phyloP scores from a whole-genome alignment of 2,888 invertebrate genomes.

The Neoaliturus tenellus region DNA sequence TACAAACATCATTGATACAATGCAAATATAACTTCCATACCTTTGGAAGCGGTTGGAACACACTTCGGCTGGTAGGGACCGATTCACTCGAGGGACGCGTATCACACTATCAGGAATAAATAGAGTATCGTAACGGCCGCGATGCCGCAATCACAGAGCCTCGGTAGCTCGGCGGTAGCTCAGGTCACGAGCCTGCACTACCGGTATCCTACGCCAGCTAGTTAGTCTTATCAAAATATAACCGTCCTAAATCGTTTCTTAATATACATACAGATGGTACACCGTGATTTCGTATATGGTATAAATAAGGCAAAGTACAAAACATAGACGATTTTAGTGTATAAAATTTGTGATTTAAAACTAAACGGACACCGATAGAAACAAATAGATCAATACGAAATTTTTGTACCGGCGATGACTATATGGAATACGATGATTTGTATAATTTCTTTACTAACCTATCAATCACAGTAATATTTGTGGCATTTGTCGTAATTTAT shows the following conservation, averaged over 20 bases:
- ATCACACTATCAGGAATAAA: conserved; percentile 68
- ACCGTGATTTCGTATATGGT: conserved; percentile 31
- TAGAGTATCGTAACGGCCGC: conserved; percentile 58
- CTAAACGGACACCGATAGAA: not conserved
- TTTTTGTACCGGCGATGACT: conserved; percentile 10
- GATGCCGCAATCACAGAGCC: conserved; percentile 54
- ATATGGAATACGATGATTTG: conserved; percentile 18
- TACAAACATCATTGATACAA: conserved; percentile 68
- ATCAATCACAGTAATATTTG: conserved; percentile 51
- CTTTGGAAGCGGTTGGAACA: conserved; percentile 68
- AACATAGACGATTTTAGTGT: conserved; percentile 30
- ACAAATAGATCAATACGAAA: not conserved
- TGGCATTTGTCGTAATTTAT: conserved; percentile 42
- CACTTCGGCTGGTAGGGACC: conserved; percentile 68
- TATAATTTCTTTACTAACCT: conserved; percentile 29
- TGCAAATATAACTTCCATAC: conserved; percentile 68
- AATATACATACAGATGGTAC: conserved; percentile 49
- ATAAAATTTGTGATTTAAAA: conserved; percentile 14
- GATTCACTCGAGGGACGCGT: conserved; percentile 68
- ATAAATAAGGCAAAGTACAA: conserved; percentile 45
- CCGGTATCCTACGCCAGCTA: conserved; percentile 43
- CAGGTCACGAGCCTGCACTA: conserved; percentile 57
- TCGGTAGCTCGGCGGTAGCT: conserved; percentile 51
- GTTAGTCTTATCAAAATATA: conserved; percentile 57
- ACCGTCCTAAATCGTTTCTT: conserved; percentile 46